Evolutionary conservation across 1,140 invertebrate species (phyloP).

Genomic region (Drosophila lacertosa): DNA sequence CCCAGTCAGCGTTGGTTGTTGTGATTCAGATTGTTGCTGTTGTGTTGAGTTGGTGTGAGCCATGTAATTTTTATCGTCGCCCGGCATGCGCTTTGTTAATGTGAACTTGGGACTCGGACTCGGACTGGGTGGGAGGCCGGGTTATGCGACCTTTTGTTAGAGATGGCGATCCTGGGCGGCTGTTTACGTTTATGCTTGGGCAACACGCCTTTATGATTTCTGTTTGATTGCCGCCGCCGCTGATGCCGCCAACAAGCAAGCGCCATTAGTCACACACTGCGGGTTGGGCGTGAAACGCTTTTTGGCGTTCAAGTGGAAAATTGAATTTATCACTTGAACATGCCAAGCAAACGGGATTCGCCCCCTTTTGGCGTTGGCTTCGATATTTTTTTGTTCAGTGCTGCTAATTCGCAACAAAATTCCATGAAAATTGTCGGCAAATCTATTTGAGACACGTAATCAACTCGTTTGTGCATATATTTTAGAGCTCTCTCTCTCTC

Average conservation of each 20-base stretch:
- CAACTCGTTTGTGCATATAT: conserved; percentile 79
- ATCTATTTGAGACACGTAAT: conserved; percentile 80
- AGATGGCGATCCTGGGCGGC: conserved; percentile 34
- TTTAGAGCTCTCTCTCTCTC: conserved; percentile 24
- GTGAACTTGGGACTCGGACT: neutral
- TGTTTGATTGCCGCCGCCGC: conserved; percentile 72
- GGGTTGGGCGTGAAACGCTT: conserved; percentile 14
- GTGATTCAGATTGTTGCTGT: conserved; percentile 6
- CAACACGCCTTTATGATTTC: conserved; percentile 82
- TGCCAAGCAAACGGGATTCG: conserved; percentile 60
- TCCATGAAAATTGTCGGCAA: conserved; percentile 51
- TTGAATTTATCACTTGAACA: conserved; percentile 83
- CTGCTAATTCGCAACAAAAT: conserved; percentile 60
- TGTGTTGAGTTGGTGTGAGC: conserved; percentile 39
- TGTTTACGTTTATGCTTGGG: conserved; percentile 72
- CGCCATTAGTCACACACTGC: conserved; percentile 76
- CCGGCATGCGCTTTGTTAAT: conserved; percentile 53
- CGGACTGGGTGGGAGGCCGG: too few relatives aligned
- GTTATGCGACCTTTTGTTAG: conserved; percentile 51
- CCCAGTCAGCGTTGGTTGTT: conserved; percentile 34
- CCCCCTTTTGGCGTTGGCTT: conserved; percentile 25
- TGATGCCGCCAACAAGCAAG: conserved; percentile 55
- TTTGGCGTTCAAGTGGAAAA: conserved; percentile 78
- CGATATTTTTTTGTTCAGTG: conserved; percentile 30
- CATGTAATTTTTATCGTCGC: conserved; percentile 73